A percentile compares a stretch with the other conserved stretches of the same genome.
These are phyloP conservation scores for Caenorhabditis panamensis DNA, from an alignment of 2,888 invertebrate species.

Conservation along the genomic window DNA sequence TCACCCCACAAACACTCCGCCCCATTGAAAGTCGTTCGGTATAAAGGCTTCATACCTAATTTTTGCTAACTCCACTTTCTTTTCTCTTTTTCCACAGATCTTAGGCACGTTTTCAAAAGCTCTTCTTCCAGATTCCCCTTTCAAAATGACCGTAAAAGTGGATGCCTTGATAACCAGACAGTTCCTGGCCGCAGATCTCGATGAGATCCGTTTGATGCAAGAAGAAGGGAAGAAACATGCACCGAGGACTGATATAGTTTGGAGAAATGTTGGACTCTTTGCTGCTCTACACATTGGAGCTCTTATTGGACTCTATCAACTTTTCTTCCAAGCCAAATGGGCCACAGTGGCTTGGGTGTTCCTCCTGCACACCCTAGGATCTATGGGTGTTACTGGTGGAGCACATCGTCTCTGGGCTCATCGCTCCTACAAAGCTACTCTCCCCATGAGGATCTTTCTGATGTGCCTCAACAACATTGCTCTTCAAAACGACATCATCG, in stretches of 20 bases:
- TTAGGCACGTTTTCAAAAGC: not conserved
- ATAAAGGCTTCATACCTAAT: too few relatives aligned
- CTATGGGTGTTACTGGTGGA: slow-evolving; percentile 93
- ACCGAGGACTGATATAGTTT: slow-evolving; percentile 74
- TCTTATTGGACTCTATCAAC: slow-evolving; percentile 74
- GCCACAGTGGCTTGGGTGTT: slow-evolving; percentile 73
- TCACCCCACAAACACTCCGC: too few relatives aligned
- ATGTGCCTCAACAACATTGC: slow-evolving; percentile 90
- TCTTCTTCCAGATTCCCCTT: too few relatives aligned
- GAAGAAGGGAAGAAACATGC: slow-evolving; percentile 62
- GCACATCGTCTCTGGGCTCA: slow-evolving; percentile 96
- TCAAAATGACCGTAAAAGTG: slow-evolving; percentile 36
- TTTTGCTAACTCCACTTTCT: too few relatives aligned
- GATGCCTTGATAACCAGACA: slow-evolving; percentile 53
- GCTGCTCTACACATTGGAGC: slow-evolving; percentile 76
- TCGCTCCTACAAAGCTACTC: slow-evolving; percentile 89
- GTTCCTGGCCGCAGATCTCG: slow-evolving; percentile 74
- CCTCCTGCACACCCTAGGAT: slow-evolving; percentile 84
- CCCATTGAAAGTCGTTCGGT: too few relatives aligned
- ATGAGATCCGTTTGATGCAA: slow-evolving; percentile 70
- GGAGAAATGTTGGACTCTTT: slow-evolving; percentile 78
- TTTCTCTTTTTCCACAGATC: too few relatives aligned
- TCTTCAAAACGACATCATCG: slow-evolving; percentile 91
- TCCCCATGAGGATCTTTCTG: slow-evolving; percentile 89
- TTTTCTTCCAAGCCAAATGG: slow-evolving; percentile 77